phyloP scores from a whole-genome alignment of 2,888 invertebrate species.

The Idaea biselata region DNA sequence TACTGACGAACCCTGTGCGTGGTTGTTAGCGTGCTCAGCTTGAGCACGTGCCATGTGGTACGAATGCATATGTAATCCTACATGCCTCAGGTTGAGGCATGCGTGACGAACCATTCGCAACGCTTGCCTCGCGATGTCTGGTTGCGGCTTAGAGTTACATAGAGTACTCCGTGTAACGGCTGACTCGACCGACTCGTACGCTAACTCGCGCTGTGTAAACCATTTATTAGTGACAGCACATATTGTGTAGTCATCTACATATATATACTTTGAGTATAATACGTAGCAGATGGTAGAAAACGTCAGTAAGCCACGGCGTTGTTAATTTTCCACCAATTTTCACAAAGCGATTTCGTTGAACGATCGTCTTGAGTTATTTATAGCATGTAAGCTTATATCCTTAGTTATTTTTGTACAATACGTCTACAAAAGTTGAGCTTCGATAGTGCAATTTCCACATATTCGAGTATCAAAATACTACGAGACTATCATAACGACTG shows the following conservation, averaged over 20 bases:
- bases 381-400: not conserved
- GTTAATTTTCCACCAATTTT: slow-evolving; percentile 1
- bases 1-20: no score
- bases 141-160: no score
- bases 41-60: no score
- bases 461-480: not conserved
- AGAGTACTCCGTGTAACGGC: no score
- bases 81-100: no score
- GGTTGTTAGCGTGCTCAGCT: no score
- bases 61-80: no score
- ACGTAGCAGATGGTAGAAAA: not conserved
- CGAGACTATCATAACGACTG: not conserved
- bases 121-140: no score
- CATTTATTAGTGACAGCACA: no score
- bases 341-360: not conserved
- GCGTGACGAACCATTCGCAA: no score
- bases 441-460: not conserved
- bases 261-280: not conserved
- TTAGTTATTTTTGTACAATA: not conserved
- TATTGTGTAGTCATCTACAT: not conserved
- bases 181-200: no score
- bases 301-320: not conserved
- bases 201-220: no score
- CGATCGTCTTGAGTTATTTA: not conserved
- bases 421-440: not conserved